Base-by-base conservation (phyloP, 2,888 invertebrate genomes). In the Phortica magna region DNA sequence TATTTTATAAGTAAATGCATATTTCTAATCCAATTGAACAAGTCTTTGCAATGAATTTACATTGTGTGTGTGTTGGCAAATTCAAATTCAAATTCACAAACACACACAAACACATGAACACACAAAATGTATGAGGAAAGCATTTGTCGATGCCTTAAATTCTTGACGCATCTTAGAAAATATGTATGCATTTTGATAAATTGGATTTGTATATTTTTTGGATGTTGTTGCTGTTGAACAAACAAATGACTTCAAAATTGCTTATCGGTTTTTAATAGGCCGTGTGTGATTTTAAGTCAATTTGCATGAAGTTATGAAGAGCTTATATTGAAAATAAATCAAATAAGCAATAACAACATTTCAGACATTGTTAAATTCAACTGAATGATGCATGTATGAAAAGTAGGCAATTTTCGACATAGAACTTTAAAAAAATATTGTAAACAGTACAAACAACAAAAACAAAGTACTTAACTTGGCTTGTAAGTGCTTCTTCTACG, bases 291-390 rank as follows among this genome's bases (percentile, higher is more conserved):
- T 71, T 71, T 31, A 71, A 71, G 31, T 71, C 53, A 53, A 55
- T 71, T 71, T 71, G 17, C 22, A 53, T 55, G 80, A 87, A 88
- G 84, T 87, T 85, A 85, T 85, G 88, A 88, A 84, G 80, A 82
- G 86, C 83, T 83, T 83, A 88, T 88, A 85, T 85, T 85, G 85
- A 86, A 85, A 84, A 88, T 88, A 85, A 85, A 85, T 88, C 88
- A 84, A 85, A 71, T 71, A 53, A 65, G 19, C 22, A 65, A 65
- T 14, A 31, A 31, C 12, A 19, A 65, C 39, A 65, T 31, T 31
- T 3, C 9, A 48, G 48, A 31, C 3, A 31, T 31, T 31, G 2
- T 31, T 31, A 31, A 4, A 31, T 31, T 31, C 31, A 31, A 31
- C 31, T 31, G 31, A 31, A 31, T 1, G 31, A 31, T 31, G 31